Conservation (phyloP, 2,797 vertebrate species). For the Spheniscus humboldti region DNA sequence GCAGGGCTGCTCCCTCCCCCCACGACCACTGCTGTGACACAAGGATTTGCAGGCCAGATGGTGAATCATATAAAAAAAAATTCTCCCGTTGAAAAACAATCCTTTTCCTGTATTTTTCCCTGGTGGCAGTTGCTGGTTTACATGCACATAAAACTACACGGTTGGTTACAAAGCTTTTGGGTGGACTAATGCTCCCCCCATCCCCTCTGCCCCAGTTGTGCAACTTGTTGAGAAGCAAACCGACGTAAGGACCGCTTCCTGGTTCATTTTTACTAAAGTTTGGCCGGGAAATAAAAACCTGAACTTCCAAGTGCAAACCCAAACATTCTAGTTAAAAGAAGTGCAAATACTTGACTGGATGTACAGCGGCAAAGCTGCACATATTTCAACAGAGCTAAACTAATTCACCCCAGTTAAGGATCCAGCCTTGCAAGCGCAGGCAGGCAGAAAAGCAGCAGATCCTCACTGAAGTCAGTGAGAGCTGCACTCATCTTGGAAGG, state of each 20-base stretch:
- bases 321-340: not conserved
- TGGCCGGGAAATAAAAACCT: not conserved
- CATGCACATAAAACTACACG: not conserved
- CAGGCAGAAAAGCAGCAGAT: not conserved
- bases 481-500: not conserved
- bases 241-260: not conserved
- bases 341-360: not conserved
- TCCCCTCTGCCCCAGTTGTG: not conserved
- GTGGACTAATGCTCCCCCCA: not conserved
- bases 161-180: not conserved
- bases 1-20: not conserved
- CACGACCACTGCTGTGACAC: not conserved
- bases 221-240: not conserved
- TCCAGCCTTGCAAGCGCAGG: not conserved
- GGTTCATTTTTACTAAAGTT: not conserved
- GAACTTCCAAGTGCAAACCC: not conserved
- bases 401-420: not conserved
- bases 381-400: not conserved
- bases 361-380: not conserved
- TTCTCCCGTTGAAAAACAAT: not conserved
- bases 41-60: not conserved
- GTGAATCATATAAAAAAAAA: constrained; percentile 16
- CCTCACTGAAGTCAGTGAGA: not conserved
- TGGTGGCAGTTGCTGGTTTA: not conserved
- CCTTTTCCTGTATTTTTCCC: constrained; percentile 20